Evolutionary conservation across 92 coral and sea anemone genomes (phyloP).

Genomic region (Epizoanthus fatuus): DNA sequence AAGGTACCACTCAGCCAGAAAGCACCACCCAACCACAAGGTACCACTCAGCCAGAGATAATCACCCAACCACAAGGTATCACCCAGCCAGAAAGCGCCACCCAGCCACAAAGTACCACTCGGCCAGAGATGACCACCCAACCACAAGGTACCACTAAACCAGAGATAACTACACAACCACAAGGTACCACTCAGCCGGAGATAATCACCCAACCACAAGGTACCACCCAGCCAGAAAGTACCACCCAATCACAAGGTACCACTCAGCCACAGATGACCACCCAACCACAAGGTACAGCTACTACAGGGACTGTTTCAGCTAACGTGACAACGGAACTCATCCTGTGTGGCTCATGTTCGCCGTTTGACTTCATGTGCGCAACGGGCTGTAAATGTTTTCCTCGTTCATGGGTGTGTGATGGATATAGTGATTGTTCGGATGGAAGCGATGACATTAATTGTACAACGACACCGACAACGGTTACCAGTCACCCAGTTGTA

Average conservation of each 20-base stretch:
- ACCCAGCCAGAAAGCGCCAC: background rate
- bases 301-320: too few relatives aligned
- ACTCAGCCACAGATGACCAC: too few relatives aligned
- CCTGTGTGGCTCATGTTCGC: conserved; percentile 51
- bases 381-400: conserved; percentile 56
- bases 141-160: background rate
- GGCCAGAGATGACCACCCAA: background rate
- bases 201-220: background rate
- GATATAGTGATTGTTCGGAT: conserved; percentile 62
- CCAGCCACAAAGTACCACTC: background rate
- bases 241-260: background rate
- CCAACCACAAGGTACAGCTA: conserved; percentile 10
- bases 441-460: conserved; percentile 62
- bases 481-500: conserved; percentile 14
- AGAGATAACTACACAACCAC: too few relatives aligned
- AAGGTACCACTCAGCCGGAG: too few relatives aligned
- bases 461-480: conserved; percentile 20
- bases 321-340: too few relatives aligned
- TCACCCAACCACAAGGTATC: conserved; percentile 2
- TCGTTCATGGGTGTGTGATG: conserved; percentile 64
- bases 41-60: too few relatives aligned
- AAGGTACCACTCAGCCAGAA: background rate
- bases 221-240: background rate
- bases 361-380: conserved; percentile 48
- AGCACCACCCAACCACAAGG: too few relatives aligned